These are phyloP conservation scores for Pteromalus puparum DNA, from an alignment of 1,140 invertebrate genomes.

Conservation along the genomic window DNA sequence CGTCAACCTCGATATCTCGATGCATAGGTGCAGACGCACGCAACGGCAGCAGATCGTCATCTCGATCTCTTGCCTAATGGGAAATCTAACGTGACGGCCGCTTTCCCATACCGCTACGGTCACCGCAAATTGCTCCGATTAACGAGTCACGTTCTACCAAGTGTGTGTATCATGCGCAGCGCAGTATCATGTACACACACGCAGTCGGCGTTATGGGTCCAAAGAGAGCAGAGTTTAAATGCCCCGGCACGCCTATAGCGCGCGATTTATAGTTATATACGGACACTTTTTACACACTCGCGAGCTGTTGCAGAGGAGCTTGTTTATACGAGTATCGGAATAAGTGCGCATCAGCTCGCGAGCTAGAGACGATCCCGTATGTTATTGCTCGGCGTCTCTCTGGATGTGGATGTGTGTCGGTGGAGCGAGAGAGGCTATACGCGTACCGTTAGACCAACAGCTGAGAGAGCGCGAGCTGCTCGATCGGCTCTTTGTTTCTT, in stretches of 20 bases:
- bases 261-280: too few relatives aligned
- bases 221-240: not conserved
- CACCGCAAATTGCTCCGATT: slow-evolving; percentile 15
- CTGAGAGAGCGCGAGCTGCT: not conserved
- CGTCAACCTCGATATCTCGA: too few relatives aligned
- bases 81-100: slow-evolving; percentile 4
- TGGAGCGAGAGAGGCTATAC: not conserved
- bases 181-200: not conserved
- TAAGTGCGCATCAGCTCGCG: too few relatives aligned
- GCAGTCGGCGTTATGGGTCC: not conserved
- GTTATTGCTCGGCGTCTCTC: not conserved
- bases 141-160: not conserved
- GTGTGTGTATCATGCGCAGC: too few relatives aligned
- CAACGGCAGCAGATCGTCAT: too few relatives aligned
- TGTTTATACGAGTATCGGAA: slow-evolving; percentile 20
- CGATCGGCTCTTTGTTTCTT: not conserved
- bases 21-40: too few relatives aligned
- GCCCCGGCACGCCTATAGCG: slow-evolving; percentile 3
- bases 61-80: not conserved
- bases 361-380: slow-evolving; percentile 9
- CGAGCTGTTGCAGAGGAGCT: not conserved
- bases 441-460: slow-evolving; percentile 41
- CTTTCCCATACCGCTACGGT: not conserved
- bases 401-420: slow-evolving; percentile 33
- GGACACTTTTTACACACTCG: not conserved